Evolutionary conservation across 2,113 vertebrate species (phyloP).

Genomic region (Mormyrus lacerda): DNA sequence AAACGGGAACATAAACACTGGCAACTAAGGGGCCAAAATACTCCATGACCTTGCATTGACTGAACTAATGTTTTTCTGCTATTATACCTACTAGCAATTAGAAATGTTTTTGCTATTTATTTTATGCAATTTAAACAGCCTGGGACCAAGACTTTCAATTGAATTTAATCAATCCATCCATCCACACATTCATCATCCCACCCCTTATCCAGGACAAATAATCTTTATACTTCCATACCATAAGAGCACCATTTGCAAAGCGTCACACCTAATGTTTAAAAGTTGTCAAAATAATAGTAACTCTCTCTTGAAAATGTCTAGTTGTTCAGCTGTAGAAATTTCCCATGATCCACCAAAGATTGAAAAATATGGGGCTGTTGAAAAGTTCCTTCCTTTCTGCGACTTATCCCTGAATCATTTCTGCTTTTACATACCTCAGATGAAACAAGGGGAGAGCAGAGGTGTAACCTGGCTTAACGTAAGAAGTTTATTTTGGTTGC

Average conservation of each 20-base stretch:
- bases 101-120: slow-evolving; percentile 35
- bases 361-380: slow-evolving; percentile 38
- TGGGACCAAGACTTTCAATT: slow-evolving; percentile 26
- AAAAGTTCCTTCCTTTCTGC: slow-evolving; percentile 53
- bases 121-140: slow-evolving; percentile 33
- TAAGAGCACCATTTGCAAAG: background rate
- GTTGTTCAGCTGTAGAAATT: background rate
- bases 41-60: slow-evolving; percentile 24
- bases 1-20: background rate
- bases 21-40: slow-evolving; percentile 18
- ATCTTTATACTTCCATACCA: background rate
- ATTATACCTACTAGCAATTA: slow-evolving; percentile 21
- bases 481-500: slow-evolving; percentile 76
- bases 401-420: slow-evolving; percentile 34
- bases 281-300: background rate
- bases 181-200: background rate
- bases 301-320: background rate
- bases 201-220: background rate
- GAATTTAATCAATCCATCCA: slow-evolving; percentile 19
- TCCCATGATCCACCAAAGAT: background rate
- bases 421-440: slow-evolving; percentile 45
- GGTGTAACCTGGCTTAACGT: slow-evolving; percentile 61
- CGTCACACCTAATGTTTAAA: background rate
- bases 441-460: slow-evolving; percentile 42
- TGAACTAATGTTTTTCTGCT: slow-evolving; percentile 33